phyloP scores from a whole-genome alignment of 2,797 vertebrate genomes.

The Melanotaenia maccullochi region DNA sequence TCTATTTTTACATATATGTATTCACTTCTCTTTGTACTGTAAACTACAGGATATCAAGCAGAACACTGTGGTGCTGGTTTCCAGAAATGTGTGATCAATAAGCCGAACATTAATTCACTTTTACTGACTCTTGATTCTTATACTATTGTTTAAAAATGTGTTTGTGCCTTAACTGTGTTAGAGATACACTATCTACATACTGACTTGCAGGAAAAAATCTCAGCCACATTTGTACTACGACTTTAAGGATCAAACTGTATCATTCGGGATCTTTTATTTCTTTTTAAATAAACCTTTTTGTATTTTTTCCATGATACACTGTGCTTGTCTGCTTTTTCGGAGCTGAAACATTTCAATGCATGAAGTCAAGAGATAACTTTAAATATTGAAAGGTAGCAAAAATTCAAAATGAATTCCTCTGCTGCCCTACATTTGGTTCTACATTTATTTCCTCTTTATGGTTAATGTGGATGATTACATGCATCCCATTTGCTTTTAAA shows the following conservation, averaged over 20 bases:
- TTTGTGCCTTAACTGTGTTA: constrained; percentile 66
- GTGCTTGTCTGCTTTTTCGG: constrained; percentile 20
- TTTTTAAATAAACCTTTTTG: constrained; percentile 78
- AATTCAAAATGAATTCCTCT: not conserved
- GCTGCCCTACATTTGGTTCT: not conserved
- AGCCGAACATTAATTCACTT: constrained; percentile 25
- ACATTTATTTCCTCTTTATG: constrained; percentile 4
- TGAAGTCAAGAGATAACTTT: too few relatives aligned
- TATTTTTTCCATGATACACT: constrained; percentile 71
- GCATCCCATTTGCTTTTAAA: not conserved
- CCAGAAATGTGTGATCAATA: constrained; percentile 18
- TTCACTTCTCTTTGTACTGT: constrained; percentile 22
- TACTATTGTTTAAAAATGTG: constrained; percentile 41
- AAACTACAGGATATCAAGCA: constrained; percentile 24
- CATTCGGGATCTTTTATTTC: constrained; percentile 67
- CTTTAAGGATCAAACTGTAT: constrained; percentile 77
- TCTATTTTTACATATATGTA: constrained; percentile 20
- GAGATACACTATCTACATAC: constrained; percentile 32
- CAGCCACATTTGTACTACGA: constrained; percentile 58
- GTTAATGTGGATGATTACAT: constrained; percentile 4
- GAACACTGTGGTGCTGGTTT: constrained; percentile 38
- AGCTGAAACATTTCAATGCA: not conserved
- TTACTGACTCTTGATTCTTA: constrained; percentile 53
- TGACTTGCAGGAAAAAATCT: constrained; percentile 43
- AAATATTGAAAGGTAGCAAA: too few relatives aligned